phyloP scores from a whole-genome alignment of 2,113 vertebrate genomes.

The Microtus ochrogaster region DNA sequence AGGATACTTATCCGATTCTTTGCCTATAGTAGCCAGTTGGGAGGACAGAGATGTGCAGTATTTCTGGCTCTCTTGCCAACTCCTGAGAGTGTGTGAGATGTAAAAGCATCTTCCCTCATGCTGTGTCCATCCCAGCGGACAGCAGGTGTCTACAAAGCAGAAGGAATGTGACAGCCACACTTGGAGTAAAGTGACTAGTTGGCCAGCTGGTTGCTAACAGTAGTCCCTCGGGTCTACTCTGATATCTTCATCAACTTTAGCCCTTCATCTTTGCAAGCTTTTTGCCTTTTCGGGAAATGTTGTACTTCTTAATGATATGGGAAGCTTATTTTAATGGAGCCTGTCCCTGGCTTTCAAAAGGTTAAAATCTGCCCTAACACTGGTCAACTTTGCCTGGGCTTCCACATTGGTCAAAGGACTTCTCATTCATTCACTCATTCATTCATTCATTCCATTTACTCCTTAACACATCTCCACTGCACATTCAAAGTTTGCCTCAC shows the following conservation, averaged over 20 bases:
- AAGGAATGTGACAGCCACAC: background rate
- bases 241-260: background rate
- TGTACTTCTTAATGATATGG: background rate
- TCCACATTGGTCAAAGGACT: background rate
- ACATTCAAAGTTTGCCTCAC: background rate
- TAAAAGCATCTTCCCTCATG: slow-evolving; percentile 51
- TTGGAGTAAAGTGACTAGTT: background rate
- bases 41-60: slow-evolving; percentile 67
- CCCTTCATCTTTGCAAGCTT: background rate
- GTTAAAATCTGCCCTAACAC: background rate
- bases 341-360: background rate
- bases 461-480: background rate
- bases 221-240: background rate
- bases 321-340: background rate
- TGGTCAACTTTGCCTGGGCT: background rate
- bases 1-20: rapidly evolving
- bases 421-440: background rate
- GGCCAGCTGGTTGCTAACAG: background rate
- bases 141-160: slow-evolving; percentile 67
- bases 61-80: background rate
- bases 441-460: background rate
- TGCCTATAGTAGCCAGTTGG: background rate
- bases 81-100: background rate
- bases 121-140: slow-evolving; percentile 58
- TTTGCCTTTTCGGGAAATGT: background rate